Conservation (phyloP, 2,113 vertebrate species). For the Sorex araneus region DNA sequence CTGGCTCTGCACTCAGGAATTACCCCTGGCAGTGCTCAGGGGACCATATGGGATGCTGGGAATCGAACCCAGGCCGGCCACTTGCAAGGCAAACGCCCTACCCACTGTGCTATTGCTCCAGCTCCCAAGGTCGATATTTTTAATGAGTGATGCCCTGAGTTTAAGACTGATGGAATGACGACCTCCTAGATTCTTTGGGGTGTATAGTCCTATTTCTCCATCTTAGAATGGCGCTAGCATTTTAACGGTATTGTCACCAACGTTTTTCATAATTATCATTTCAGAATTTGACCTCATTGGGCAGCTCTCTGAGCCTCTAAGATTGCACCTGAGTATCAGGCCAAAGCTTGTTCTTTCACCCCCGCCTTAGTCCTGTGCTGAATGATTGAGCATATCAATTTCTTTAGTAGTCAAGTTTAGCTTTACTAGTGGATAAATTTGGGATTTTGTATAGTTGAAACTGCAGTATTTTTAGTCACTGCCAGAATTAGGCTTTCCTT, state of each 20-base stretch:
- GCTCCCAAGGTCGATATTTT: too few relatives aligned
- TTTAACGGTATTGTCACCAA: neutral
- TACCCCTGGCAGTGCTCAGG: too few relatives aligned
- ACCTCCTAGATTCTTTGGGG: neutral
- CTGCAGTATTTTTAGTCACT: neutral
- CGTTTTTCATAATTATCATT: neutral
- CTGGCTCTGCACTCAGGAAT: too few relatives aligned
- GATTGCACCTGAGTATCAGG: neutral
- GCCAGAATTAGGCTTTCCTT: slow-evolving; percentile 10
- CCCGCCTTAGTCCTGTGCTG: neutral
- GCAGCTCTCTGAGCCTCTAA: neutral
- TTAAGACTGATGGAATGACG: neutral
- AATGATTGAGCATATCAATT: neutral
- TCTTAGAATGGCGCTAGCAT: neutral
- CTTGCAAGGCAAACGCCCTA: too few relatives aligned
- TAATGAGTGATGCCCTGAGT: neutral
- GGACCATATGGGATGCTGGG: too few relatives aligned
- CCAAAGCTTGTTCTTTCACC: neutral
- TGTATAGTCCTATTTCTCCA: neutral
- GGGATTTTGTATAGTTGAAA: neutral
- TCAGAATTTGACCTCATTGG: neutral
- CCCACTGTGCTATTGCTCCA: too few relatives aligned
- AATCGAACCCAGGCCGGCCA: too few relatives aligned
- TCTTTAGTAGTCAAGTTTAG: neutral
- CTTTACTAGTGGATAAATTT: slow-evolving; percentile 7